A percentile compares a stretch with the other conserved stretches of the same genome.
Conservation (phyloP, 2,888 invertebrate species). For the Xiphydria camelus region DNA sequence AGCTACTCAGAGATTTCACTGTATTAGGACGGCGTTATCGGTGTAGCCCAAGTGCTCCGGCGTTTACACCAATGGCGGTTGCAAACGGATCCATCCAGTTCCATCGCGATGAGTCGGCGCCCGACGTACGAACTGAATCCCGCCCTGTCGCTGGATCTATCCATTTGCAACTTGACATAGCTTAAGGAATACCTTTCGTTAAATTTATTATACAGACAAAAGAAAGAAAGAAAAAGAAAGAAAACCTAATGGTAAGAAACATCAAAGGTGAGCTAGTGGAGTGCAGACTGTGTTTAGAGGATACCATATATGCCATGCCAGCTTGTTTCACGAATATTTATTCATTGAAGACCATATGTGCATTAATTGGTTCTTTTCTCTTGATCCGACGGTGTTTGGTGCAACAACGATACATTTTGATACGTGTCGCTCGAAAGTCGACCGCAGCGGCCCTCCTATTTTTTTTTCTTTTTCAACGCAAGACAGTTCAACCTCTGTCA, state of each 20-base stretch:
- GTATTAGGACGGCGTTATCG: conserved; percentile 48
- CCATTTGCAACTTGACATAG: conserved; percentile 45
- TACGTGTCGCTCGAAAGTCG: conserved; percentile 45
- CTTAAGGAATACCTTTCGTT: conserved; percentile 41
- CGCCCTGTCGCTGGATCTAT: no score
- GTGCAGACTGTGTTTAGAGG: conserved; percentile 59
- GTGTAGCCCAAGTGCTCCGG: conserved; percentile 7
- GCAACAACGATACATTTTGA: conserved; percentile 45
- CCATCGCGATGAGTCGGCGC: no score
- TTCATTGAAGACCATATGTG: conserved; percentile 21
- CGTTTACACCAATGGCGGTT: conserved; percentile 43
- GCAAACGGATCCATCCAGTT: conserved; percentile 45
- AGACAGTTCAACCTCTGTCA: no score
- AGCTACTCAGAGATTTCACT: no score
- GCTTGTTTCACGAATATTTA: conserved; percentile 38
- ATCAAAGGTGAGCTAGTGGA: conserved; percentile 56
- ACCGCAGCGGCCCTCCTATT: no score
- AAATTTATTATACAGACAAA: conserved; percentile 36
- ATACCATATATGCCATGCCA: conserved; percentile 57
- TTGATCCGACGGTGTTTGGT: conserved; percentile 50
- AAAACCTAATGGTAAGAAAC: conserved; percentile 49
- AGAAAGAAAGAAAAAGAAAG: conserved; percentile 28
- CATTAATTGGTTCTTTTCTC: conserved; percentile 50
- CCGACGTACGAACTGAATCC: no score
- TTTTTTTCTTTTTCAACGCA: no score